These are phyloP conservation scores for Lagenorhynchus albirostris DNA, from an alignment of 2,113 vertebrate species.

Conservation along the genomic window DNA sequence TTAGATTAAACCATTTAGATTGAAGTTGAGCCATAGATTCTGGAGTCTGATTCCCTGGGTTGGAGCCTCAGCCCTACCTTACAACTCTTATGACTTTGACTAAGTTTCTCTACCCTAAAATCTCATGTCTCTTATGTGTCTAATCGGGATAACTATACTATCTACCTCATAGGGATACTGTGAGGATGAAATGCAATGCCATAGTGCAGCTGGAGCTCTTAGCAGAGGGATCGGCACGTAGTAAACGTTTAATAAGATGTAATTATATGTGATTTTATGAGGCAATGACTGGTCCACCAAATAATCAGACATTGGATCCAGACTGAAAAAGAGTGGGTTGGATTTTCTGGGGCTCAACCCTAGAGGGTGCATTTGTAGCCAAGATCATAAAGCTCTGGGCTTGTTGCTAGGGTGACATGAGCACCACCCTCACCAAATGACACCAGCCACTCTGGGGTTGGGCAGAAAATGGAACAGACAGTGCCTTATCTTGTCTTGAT, in stretches of 20 bases:
- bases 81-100: background rate
- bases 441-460: background rate
- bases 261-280: conserved; percentile 45
- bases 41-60: background rate
- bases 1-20: background rate
- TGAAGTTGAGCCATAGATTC: background rate
- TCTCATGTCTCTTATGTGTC: background rate
- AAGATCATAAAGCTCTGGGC: background rate
- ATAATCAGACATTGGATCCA: conserved; percentile 46
- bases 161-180: background rate
- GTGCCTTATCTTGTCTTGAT: background rate
- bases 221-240: background rate
- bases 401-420: background rate
- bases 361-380: background rate
- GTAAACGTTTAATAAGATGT: background rate
- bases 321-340: background rate
- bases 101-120: background rate
- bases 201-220: background rate
- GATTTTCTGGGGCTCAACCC: background rate
- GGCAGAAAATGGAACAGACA: background rate
- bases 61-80: background rate
- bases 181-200: background rate
- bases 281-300: background rate
- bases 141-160: background rate
- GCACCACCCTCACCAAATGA: background rate